These are phyloP conservation scores for Linyphia triangularis DNA, from an alignment of 2,888 invertebrate species.

Conservation along the genomic window DNA sequence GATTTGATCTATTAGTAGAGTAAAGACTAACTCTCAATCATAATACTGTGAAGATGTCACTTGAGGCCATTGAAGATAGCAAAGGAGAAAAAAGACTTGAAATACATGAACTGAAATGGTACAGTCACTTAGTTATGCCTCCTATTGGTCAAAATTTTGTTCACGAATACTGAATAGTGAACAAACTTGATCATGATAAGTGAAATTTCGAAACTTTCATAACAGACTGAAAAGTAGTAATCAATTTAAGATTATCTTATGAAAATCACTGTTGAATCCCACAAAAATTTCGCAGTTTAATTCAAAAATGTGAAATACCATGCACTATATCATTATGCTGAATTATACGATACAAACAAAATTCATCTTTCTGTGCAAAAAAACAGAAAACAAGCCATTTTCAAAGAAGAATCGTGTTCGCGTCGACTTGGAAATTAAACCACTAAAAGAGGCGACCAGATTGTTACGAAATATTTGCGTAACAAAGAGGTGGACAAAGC, in stretches of 20 bases:
- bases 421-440: not conserved
- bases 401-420: not conserved
- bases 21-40: too few species aligned
- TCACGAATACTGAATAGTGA: too few species aligned
- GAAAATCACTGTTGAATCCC: not conserved
- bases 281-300: not conserved
- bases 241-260: not conserved
- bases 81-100: too few species aligned
- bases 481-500: slow-evolving; percentile 14
- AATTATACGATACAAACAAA: not conserved
- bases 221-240: too few species aligned
- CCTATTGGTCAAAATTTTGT: too few species aligned
- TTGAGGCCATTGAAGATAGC: too few species aligned
- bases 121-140: too few species aligned
- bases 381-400: not conserved
- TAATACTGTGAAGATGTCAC: too few species aligned
- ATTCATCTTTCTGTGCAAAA: not conserved
- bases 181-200: too few species aligned
- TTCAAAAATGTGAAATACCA: not conserved
- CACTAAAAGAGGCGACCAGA: not conserved
- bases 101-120: too few species aligned
- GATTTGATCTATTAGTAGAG: too few species aligned
- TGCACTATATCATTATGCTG: not conserved
- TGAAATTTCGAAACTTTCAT: too few species aligned
- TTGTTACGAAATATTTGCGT: slow-evolving; percentile 31